A percentile compares a stretch with the other conserved stretches of the same genome.
phyloP scores from a whole-genome alignment of 2,888 invertebrate species.

The Azorinus chamasolen region DNA sequence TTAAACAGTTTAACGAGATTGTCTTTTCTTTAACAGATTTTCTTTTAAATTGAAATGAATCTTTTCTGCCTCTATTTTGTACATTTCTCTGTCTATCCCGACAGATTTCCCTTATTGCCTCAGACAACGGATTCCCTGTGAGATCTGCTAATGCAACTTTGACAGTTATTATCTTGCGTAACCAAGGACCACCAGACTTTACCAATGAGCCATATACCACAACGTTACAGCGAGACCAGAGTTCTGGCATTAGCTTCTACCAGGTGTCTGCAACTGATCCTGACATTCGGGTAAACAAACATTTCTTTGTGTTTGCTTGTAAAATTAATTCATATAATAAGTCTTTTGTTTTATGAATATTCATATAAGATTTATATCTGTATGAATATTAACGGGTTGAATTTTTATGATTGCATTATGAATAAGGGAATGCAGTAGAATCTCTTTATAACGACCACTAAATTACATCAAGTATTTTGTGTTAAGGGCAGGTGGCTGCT shows the following conservation, averaged over 20 bases:
- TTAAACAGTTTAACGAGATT: no score
- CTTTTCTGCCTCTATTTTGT: no score
- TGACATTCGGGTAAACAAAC: conserved; percentile 62
- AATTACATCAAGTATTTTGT: no score
- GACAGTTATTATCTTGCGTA: conserved; percentile 76
- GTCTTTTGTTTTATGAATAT: no score
- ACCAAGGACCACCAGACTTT: conserved; percentile 85
- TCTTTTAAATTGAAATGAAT: no score
- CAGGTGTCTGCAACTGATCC: conserved; percentile 73
- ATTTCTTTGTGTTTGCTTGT: neutral
- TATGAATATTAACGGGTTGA: no score
- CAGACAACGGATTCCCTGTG: conserved; percentile 67
- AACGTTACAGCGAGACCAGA: conserved; percentile 60
- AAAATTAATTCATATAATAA: neutral
- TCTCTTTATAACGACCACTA: no score
- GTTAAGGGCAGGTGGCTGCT: no score
- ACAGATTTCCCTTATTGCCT: conserved; percentile 66
- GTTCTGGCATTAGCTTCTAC: conserved; percentile 41
- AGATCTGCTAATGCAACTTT: conserved; percentile 59
- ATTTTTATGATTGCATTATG: no score
- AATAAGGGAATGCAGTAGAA: no score
- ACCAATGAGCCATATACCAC: conserved; percentile 61
- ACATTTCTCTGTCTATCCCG: conserved; percentile 28
- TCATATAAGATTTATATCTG: no score
- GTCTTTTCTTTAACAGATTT: no score